Conservation (phyloP, 1,140 invertebrate species). For the Scaptomyza hsui region DNA sequence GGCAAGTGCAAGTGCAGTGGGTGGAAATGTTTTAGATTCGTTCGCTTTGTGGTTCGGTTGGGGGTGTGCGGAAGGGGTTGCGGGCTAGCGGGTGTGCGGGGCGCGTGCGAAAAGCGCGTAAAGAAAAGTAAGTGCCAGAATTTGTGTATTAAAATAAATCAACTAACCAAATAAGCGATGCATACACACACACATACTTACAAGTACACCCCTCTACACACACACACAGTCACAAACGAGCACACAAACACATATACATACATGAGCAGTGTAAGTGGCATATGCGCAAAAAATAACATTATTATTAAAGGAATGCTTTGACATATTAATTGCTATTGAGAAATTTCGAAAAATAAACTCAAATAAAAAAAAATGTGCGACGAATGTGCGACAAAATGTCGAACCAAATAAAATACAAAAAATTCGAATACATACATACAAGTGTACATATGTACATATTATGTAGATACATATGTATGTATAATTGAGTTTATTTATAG, state of each 20-base stretch:
- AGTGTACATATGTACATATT: conserved; percentile 37
- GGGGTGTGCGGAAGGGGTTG: conserved; percentile 11
- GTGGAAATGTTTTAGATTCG: conserved; percentile 75
- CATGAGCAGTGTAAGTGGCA: conserved; percentile 45
- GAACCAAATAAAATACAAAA: conserved; percentile 42
- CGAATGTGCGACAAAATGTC: conserved; percentile 73
- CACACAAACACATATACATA: not conserved
- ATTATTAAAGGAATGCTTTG: conserved; percentile 42
- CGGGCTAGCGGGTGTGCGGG: conserved; percentile 14
- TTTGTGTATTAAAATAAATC: conserved; percentile 79
- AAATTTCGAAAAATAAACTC: conserved; percentile 46
- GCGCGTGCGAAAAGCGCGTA: conserved; percentile 73
- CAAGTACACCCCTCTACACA: conserved; percentile 32
- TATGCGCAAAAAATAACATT: conserved; percentile 45
- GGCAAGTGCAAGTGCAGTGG: conserved; percentile 79
- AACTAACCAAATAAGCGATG: conserved; percentile 75
- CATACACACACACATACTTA: conserved; percentile 63
- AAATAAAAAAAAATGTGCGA: conserved; percentile 9
- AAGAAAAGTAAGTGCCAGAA: conserved; percentile 79
- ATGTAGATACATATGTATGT: conserved; percentile 16
- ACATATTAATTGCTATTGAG: conserved; percentile 76
- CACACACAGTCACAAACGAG: not conserved
- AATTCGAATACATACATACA: conserved; percentile 33
- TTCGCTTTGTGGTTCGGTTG: conserved; percentile 19
- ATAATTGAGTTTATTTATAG: conserved; percentile 43